phyloP scores from a whole-genome alignment of 2,888 invertebrate species.

The Drosophila stalkeri region DNA sequence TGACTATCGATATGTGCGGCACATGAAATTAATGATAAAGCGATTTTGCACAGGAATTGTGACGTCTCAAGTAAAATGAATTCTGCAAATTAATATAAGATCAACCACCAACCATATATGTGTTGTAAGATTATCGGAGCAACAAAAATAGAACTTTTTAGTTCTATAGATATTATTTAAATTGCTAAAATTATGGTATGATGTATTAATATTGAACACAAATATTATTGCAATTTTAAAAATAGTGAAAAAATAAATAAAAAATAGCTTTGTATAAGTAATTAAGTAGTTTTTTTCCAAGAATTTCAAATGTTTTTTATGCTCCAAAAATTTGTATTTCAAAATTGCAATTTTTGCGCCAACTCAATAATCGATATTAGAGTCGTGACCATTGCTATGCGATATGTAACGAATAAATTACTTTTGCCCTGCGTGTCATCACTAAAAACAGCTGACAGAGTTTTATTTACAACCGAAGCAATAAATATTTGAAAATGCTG shows the following conservation, averaged over 20 bases:
- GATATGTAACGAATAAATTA: neutral
- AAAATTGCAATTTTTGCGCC: neutral
- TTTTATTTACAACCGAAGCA: too few relatives aligned
- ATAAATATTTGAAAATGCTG: neutral
- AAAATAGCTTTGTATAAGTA: too few relatives aligned
- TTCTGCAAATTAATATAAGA: too few relatives aligned
- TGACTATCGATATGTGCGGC: neutral
- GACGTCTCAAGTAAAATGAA: neutral
- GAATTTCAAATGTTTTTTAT: neutral
- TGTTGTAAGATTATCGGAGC: too few relatives aligned
- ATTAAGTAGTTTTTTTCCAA: neutral
- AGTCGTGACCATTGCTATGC: neutral
- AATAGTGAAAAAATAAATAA: too few relatives aligned
- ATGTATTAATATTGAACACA: too few relatives aligned
- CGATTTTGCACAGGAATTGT: neutral
- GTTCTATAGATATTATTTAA: too few relatives aligned
- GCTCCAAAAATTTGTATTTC: fast-evolving
- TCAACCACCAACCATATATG: too few relatives aligned
- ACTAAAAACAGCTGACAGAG: slow-evolving; percentile 10
- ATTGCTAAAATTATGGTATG: too few relatives aligned
- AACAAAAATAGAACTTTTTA: too few relatives aligned
- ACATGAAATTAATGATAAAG: fast-evolving
- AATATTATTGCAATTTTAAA: too few relatives aligned
- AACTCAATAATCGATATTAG: neutral
- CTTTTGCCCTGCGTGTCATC: neutral